These are phyloP conservation scores for Zaprionus africanus DNA, from an alignment of 1,140 invertebrate species.

Conservation along the genomic window DNA sequence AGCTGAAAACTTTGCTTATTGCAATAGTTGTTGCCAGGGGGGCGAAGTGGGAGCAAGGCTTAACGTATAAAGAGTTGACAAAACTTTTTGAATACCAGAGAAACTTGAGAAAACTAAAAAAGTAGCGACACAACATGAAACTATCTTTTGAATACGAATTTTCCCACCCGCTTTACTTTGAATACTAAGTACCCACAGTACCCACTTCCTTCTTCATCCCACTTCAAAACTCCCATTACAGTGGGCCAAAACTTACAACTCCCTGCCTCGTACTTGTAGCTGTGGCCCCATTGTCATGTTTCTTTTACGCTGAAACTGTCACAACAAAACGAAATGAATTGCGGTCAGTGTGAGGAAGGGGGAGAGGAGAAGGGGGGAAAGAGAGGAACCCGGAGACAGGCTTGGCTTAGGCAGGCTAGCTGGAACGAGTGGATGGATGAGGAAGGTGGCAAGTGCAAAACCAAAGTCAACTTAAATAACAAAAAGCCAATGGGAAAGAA, in stretches of 20 bases:
- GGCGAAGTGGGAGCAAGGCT: accelerated
- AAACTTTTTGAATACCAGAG: conserved; percentile 5
- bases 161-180: conserved; percentile 28
- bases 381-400: conserved; percentile 23
- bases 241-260: conserved; percentile 18
- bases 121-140: conserved; percentile 10
- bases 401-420: not conserved
- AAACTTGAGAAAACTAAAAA: conserved; percentile 4
- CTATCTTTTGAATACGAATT: conserved; percentile 14
- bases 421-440: not conserved
- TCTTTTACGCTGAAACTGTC: conserved; percentile 76
- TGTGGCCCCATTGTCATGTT: conserved; percentile 50
- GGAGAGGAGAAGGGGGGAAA: no score
- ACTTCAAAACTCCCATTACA: conserved; percentile 41
- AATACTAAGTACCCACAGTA: conserved; percentile 14
- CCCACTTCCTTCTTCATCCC: not conserved
- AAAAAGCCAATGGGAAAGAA: conserved; percentile 53
- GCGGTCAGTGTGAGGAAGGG: conserved; percentile 54
- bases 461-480: conserved; percentile 41
- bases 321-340: conserved; percentile 68
- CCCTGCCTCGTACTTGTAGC: not conserved
- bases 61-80: not conserved
- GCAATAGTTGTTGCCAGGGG: conserved; percentile 6
- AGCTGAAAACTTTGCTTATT: conserved; percentile 13
- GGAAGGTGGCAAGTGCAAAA: conserved; percentile 47